Evolutionary conservation across 2,888 invertebrate species (phyloP).

Genomic region (Petrolisthes manimaculis): DNA sequence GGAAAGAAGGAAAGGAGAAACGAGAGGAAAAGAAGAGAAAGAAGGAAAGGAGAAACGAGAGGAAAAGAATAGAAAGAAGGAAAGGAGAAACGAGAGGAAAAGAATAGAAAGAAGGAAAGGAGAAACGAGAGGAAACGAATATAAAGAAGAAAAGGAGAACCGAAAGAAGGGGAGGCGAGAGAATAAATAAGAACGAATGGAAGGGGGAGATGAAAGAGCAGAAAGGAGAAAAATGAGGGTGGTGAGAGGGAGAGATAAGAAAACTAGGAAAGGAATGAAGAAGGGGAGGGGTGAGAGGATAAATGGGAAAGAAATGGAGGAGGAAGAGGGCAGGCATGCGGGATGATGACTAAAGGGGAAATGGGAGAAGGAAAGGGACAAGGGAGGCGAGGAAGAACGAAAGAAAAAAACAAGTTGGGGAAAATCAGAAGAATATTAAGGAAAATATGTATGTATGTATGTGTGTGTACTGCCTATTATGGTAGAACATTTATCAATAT

Average conservation of each 20-base stretch:
- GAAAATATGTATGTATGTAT: not conserved
- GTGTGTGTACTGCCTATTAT: not conserved
- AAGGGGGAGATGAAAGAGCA: not conserved
- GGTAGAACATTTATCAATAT: too few relatives aligned
- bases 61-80: not conserved
- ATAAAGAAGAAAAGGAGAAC: not conserved
- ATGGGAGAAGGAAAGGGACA: not conserved
- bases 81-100: not conserved
- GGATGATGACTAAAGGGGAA: not conserved
- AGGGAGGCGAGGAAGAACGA: slow-evolving; percentile 12
- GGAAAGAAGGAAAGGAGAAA: not conserved
- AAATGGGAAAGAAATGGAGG: not conserved
- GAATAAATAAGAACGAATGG: not conserved
- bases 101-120: not conserved
- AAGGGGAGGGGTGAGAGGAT: not conserved
- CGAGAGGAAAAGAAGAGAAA: not conserved
- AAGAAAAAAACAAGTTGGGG: not conserved
- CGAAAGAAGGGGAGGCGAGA: not conserved
- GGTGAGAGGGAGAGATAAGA: not conserved
- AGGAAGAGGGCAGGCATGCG: not conserved
- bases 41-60: not conserved
- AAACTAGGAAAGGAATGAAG: not conserved
- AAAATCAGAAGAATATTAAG: not conserved
- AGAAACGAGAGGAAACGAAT: not conserved
- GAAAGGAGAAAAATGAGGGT: not conserved